phyloP scores from a whole-genome alignment of 1,140 invertebrate species.

The Drosophila littoralis region DNA sequence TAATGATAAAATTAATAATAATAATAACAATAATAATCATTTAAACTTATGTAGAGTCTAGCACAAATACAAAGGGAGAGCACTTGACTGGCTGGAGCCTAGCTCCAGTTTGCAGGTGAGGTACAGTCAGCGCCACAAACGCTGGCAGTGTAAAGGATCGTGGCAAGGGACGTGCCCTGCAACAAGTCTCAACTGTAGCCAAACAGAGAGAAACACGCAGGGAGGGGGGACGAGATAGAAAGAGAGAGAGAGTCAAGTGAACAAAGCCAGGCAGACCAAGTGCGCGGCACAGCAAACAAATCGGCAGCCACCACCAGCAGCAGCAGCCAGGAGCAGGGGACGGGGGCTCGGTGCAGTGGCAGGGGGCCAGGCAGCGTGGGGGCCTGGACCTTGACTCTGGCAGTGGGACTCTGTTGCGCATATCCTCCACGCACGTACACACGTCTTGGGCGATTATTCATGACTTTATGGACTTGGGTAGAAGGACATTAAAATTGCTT shows the following conservation, averaged over 20 bases:
- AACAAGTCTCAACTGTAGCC: constrained; percentile 12
- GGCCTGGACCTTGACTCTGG: constrained; percentile 27
- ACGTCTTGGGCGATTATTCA: constrained; percentile 74
- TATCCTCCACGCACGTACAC: constrained; percentile 70
- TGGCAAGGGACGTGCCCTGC: constrained; percentile 9
- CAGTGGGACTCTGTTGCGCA: constrained; percentile 13
- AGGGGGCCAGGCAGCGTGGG: constrained; percentile 2
- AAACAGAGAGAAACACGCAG: background rate
- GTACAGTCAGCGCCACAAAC: constrained; percentile 57
- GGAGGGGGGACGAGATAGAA: background rate
- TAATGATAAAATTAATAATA: too few relatives aligned
- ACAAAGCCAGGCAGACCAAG: constrained; percentile 39
- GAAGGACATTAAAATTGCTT: constrained; percentile 82
- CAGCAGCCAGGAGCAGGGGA: background rate
- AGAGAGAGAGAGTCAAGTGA: constrained; percentile 17
- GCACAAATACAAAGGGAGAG: background rate
- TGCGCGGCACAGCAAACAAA: constrained; percentile 47
- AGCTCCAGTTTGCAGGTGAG: constrained; percentile 12
- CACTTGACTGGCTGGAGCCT: background rate
- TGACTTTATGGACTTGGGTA: constrained; percentile 78
- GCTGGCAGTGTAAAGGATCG: constrained; percentile 52
- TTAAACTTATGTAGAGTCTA: background rate
- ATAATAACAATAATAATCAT: too few relatives aligned
- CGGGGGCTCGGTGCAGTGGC: background rate
- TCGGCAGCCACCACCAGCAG: constrained; percentile 11